phyloP scores from a whole-genome alignment of 1,140 invertebrate species.

The Schlechtendalia chinensis region DNA sequence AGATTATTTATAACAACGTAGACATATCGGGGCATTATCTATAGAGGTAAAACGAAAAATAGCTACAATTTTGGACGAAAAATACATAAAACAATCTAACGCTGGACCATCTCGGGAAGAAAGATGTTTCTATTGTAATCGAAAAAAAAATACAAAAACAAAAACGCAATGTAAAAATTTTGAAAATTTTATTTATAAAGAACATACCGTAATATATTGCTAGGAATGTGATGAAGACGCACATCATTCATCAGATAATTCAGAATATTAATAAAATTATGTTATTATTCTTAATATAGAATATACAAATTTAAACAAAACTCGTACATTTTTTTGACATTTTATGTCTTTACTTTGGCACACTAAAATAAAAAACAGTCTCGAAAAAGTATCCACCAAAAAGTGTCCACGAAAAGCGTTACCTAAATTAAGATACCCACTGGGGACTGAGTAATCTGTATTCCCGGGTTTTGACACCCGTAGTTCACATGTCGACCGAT shows the following conservation, averaged over 20 bases:
- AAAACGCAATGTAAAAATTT: slow-evolving; percentile 12
- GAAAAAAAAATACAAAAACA: slow-evolving; percentile 9
- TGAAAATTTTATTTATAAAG: slow-evolving; percentile 1
- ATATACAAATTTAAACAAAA: neutral
- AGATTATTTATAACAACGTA: slow-evolving; percentile 9
- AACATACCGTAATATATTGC: slow-evolving; percentile 7
- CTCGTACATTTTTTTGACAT: slow-evolving; percentile 3
- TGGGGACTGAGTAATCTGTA: too few relatives aligned
- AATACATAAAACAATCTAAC: slow-evolving; percentile 11
- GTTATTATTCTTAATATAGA: neutral
- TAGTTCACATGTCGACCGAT: too few relatives aligned
- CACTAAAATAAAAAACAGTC: too few relatives aligned
- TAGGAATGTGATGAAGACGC: neutral
- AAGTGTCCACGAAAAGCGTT: too few relatives aligned
- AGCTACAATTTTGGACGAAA: slow-evolving; percentile 15
- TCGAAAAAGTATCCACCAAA: too few relatives aligned
- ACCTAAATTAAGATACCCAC: too few relatives aligned
- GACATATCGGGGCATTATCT: slow-evolving; percentile 63
- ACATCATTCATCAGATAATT: slow-evolving; percentile 8
- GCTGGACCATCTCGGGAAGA: neutral
- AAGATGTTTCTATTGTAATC: neutral
- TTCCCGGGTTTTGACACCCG: too few relatives aligned
- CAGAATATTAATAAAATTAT: slow-evolving; percentile 5
- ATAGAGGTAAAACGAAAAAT: slow-evolving; percentile 75
- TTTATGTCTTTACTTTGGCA: too few relatives aligned